Evolutionary conservation across 2,113 vertebrate genomes (phyloP), one percentile per base, ranked within the genome.

Genomic region (Dendrocopos noguchii): DNA sequence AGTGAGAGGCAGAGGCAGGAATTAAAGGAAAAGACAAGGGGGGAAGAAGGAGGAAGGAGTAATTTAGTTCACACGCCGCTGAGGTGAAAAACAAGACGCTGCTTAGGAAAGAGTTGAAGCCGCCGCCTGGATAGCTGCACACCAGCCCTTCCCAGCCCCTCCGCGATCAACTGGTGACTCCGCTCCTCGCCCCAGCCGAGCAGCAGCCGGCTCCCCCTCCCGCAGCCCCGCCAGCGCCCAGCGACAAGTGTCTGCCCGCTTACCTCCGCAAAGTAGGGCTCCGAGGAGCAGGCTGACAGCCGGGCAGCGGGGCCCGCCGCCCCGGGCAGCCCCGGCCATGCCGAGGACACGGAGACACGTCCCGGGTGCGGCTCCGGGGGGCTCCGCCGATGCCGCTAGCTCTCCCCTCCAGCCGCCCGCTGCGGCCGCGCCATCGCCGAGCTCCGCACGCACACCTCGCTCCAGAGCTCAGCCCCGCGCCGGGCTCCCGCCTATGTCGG

Each of bases 211-310:
- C 36, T 22, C 36, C 79, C 65, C 31, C 8, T 33, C 63, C 7
- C 12, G 13, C 66, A 19, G 56, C 22, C 53, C 34, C 52, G 2
- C 6, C 27, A 34, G 71, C 47, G 33, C 80, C 46, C 63, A 71
- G 44, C 63, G 34, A 28, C 82, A 29, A 87, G 90, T 53, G 67
- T 39, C 53, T 21, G 25, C 61, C 31, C 63, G 11, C 96, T 98
- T 81, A 98, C 98, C 97, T 97, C 84, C 75, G 90, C 96, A 95
- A 16, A 98, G 94, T 81, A 98, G 80, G 31, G 95, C 97, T 36
- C 81, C 97, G 47, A 97, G 83, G 33, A 97, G 85, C 95, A 98
- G 93, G 86, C 52, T 10, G 77, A 72, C 74, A 44, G 89, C 88
- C 63, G 34, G 65, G 71, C 77, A 16, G 42, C 86, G 36, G 44